A percentile compares a stretch with the other conserved stretches of the same genome.
phyloP scores from a whole-genome alignment of 2,888 invertebrate genomes.

The Heliconius ethilla region DNA sequence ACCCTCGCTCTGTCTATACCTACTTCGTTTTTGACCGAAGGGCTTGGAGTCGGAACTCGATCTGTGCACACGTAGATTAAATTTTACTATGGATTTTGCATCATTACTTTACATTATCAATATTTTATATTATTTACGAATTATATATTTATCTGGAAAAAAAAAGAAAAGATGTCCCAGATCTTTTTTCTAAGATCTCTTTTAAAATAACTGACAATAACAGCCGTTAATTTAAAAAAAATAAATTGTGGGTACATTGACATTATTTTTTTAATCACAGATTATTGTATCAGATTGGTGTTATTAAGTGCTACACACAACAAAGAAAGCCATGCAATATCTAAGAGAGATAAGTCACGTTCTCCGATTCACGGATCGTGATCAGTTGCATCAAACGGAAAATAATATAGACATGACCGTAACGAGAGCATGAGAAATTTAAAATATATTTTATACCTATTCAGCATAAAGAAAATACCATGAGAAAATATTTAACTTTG shows the following conservation, averaged over 20 bases:
- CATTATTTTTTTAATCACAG: neutral
- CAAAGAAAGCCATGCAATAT: constrained; percentile 20
- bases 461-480: neutral
- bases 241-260: neutral
- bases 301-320: neutral
- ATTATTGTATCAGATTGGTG: neutral
- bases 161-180: neutral
- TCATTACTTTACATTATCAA: too few relatives aligned
- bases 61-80: constrained; percentile 27
- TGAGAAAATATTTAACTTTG: constrained; percentile 1
- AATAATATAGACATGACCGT: constrained; percentile 25
- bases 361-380: constrained; percentile 27
- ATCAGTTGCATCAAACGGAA: constrained; percentile 17
- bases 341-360: constrained; percentile 37
- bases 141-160: neutral
- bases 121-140: too few relatives aligned
- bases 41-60: constrained; percentile 49
- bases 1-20: constrained; percentile 66
- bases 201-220: neutral
- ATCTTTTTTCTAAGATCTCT: neutral
- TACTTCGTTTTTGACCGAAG: constrained; percentile 57
- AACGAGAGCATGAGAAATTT: neutral
- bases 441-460: neutral
- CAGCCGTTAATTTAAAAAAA: neutral
- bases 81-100: constrained; percentile 1